Evolutionary conservation across 2,888 invertebrate genomes (phyloP), one percentile per base, ranked within the genome.

Genomic region (Linnaemya vulpina): DNA sequence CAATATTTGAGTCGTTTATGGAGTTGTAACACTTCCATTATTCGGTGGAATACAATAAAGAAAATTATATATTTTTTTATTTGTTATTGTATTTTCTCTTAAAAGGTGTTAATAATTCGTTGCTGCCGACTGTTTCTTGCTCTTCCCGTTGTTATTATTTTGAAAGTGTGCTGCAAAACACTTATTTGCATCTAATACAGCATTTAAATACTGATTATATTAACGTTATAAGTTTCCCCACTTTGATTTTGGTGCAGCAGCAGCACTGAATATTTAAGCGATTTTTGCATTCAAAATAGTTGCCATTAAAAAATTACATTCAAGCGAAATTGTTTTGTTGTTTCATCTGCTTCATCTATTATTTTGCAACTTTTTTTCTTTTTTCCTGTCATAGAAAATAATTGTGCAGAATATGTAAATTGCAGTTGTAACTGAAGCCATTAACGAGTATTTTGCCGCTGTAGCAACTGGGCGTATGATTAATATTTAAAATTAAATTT

Each of bases 111-210:
- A 15, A 15, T 1, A 1, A 55, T 13, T 55, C 55, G 55, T 13
- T 1, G 15, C 0, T 25, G 55, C 25, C 55, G 25, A 1, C 2
- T 4, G 4, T 7, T 10, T 3, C 38, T 1, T 8, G 13, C 3
- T 53, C 3, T 25, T 46, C n/a, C n/a, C 0, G 3, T 51, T 60
- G 43, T 60, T 20, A 58, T 20, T 17, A 46, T 49, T 46, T 60
- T 30, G 20, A 62, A 35, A 49, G 49, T 46, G 43, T 77, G 25
- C 9, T 49, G 55, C 46, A 67, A 67, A 58, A 20, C 60, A 51
- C 62, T 77, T 63, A 78, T 81, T 81, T 81, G 63, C 81, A 84
- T 70, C 70, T 78, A 74, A 75, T 74, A 75, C 74, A 81, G 78
- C 55, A 68, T 77, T 74, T 46, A 63, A 49, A 51, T 78, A 84